Conservation (phyloP, 2,888 invertebrate species). For the Nephrocerus scutellatus region DNA sequence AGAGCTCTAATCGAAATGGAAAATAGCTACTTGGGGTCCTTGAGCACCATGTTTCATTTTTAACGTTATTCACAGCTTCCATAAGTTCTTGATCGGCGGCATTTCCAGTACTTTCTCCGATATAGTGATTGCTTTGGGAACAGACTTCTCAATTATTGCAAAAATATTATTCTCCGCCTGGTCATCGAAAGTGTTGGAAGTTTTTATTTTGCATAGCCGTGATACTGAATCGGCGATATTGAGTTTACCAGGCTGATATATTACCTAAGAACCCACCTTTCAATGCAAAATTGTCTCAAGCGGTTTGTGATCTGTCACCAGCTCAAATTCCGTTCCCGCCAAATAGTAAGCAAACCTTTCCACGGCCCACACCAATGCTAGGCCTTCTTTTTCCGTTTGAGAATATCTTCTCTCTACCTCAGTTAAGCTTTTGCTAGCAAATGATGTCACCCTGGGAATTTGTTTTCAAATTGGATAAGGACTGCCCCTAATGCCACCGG, state of each 20-base stretch:
- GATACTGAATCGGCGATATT: too few species aligned
- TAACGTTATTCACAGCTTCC: too few species aligned
- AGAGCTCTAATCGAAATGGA: conserved; percentile 12
- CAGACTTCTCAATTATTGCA: conserved; percentile 11
- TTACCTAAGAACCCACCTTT: too few species aligned
- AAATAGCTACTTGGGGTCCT: conserved; percentile 7
- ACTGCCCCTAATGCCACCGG: conserved; percentile 21
- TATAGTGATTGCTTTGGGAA: conserved; percentile 10
- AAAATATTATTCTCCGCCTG: conserved; percentile 13
- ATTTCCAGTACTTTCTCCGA: too few species aligned
- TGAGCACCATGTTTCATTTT: too few species aligned
- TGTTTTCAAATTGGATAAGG: conserved; percentile 17
- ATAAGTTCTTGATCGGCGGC: too few species aligned
- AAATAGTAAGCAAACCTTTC: conserved; percentile 22
- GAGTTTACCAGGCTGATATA: too few species aligned
- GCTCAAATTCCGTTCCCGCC: conserved; percentile 17
- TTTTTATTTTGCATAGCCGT: conserved; percentile 11
- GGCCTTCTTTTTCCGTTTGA: conserved; percentile 22
- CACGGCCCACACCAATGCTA: conserved; percentile 19
- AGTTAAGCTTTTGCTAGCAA: conserved; percentile 20
- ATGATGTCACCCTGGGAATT: conserved; percentile 16
- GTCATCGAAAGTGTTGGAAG: conserved; percentile 7
- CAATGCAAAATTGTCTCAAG: too few species aligned
- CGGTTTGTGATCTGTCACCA: too few species aligned
- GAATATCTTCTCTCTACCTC: conserved; percentile 19